These are phyloP conservation scores for Ophiothrix spiculata DNA, from an alignment of 35 echinoderm and acorn worm genomes.

Conservation along the genomic window DNA sequence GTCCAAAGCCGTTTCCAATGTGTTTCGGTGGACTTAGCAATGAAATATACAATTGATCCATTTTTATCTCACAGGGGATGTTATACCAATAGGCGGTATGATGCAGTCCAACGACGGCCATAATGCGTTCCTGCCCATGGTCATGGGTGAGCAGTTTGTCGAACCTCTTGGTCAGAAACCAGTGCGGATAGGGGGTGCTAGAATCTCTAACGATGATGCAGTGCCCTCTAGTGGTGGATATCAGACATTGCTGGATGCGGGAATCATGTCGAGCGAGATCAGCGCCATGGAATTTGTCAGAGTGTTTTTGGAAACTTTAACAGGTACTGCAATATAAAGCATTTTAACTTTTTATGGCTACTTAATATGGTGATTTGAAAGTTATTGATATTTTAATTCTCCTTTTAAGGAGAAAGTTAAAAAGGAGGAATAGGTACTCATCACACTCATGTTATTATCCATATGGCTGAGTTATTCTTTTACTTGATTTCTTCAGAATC, in stretches of 20 bases:
- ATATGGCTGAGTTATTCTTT: too few relatives aligned
- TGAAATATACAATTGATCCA: background rate
- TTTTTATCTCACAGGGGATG: slow-evolving; percentile 64
- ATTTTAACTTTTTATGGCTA: too few relatives aligned
- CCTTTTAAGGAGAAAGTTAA: too few relatives aligned
- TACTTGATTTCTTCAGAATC: too few relatives aligned
- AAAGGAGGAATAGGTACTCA: too few relatives aligned
- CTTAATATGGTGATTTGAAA: too few relatives aligned
- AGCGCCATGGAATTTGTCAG: slow-evolving; percentile 57
- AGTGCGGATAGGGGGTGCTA: slow-evolving; percentile 53
- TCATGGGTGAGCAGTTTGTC: slow-evolving; percentile 57
- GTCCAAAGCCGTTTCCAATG: background rate
- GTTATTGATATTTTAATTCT: too few relatives aligned
- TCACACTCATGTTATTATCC: too few relatives aligned
- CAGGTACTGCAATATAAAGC: too few relatives aligned
- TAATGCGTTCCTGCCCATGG: slow-evolving; percentile 70
- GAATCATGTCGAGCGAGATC: slow-evolving; percentile 63
- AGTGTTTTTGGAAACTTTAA: slow-evolving; percentile 59
- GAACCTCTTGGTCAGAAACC: slow-evolving; percentile 81
- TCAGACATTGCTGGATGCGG: slow-evolving; percentile 75
- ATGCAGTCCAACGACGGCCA: slow-evolving; percentile 54
- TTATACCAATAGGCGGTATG: slow-evolving; percentile 86
- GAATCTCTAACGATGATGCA: slow-evolving; percentile 68
- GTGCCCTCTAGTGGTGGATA: slow-evolving; percentile 77
- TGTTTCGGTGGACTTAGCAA: background rate